Base-by-base conservation (phyloP, 2,797 vertebrate genomes). In the Megaceryle alcyon region DNA sequence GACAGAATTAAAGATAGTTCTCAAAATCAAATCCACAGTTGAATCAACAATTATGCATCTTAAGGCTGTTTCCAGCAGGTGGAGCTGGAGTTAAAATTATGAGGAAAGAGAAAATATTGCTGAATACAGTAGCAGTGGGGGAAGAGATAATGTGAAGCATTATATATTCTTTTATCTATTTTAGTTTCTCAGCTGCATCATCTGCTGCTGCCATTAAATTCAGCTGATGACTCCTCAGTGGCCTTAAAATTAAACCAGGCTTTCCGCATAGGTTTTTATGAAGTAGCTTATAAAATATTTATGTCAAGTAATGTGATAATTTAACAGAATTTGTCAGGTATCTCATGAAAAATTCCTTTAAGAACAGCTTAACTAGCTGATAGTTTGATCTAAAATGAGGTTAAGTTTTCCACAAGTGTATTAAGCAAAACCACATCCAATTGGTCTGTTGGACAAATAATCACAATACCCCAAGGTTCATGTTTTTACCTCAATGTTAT, bases 401-500 rank as follows among this genome's bases (percentile, higher is more conserved):
- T 78, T 68, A 92, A 41, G 8, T 91, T 89, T 82, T 80, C 79
- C 41, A 65, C 5, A 46, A 85, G n/a, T 41, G 37, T 84, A 73
- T 92, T 51, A 90, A 70, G n/a, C 39, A 82, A 83, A 71, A 43
- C 23, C 39, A 71, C 26, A 57, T 75, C 39, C 26, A 79, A 28
- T 16, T 29, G 25, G 12, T 73, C n/a, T 73, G 10, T 60, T 80
- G 70, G 90, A 70, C 48, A 85, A 88, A 71, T 51, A 92, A 82
- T 46, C 37, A 49, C 25, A 82, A 80, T 15, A 76, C 3, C 72
- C 5, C 37, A 87, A 57, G 16, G 17, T 20, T 19, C 37, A 44
- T 73, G 35, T 31, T 81, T 96, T 84, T 94, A 99, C 99, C 98
- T 99, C 99, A 59, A 99, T 98, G 49, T 98, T 98, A 92, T 99